Evolutionary conservation across 2,888 invertebrate genomes (phyloP), one percentile per base, ranked within the genome.

Genomic region (Physocephala rufipes): DNA sequence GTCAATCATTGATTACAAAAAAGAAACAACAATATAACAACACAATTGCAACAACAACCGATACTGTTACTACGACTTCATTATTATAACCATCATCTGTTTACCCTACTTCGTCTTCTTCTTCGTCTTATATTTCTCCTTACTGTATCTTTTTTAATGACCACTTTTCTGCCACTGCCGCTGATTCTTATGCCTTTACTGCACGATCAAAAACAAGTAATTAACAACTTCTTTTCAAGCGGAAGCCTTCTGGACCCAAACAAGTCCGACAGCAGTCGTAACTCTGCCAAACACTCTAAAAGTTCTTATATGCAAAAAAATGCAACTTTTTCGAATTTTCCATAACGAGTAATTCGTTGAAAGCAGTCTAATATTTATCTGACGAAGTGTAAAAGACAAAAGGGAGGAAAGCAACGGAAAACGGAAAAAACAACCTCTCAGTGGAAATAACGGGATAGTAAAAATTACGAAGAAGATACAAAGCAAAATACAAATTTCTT

Each of bases 171-270:
- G 2, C 62, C 21, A 2, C 19, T 36, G 19, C 1, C 5, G 3
- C 9, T 61, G 26, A 12, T 59, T 24, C 28, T 26, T 59, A 9
- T 61, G 36, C 9, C 30, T 19, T 61, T 61, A 9, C 19, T 16
- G 13, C 21, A 15, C 15, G 2, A 19, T n/a, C 30, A 59, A 67
- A 47, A 67, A 68, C 51, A 62, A 68, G 68, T 68, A 68, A 62
- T 68, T 68, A 68, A 62, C 62, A 68, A 68, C 68, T 68, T 68
- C 68, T 68, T 53, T 62, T 61, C 62, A 24, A 68, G 68, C 68
- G 68, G 68, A 68, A 68, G 62, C 61, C 26, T 45, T 47, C 12
- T 45, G 30, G 28, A 43, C 49, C 21, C 61, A 30, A 28, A 26
- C 16, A 61, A 13, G 59, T 59, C 61, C 61, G 28, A 45, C 68